Conservation (phyloP, 2,888 invertebrate genomes). For the Bimastos eiseni region DNA sequence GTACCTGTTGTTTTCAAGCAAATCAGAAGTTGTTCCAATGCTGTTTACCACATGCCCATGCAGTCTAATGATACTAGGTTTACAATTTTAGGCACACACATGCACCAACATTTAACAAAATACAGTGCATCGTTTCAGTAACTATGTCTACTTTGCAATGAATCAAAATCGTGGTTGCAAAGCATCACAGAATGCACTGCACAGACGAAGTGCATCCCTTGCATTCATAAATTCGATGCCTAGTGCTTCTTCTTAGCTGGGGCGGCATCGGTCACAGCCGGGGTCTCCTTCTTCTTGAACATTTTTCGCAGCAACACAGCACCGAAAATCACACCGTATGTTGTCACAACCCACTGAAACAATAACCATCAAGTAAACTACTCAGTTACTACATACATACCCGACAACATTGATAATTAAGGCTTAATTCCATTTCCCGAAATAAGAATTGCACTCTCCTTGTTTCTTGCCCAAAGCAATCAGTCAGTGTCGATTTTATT, state of each 20-base stretch:
- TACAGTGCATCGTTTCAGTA: neutral
- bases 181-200: neutral
- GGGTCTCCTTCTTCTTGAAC: slow-evolving; percentile 24
- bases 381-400: neutral
- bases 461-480: too few relatives aligned
- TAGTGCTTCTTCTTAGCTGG: slow-evolving; percentile 2
- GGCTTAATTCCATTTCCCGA: too few relatives aligned
- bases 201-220: neutral
- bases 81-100: neutral
- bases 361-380: neutral
- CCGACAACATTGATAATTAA: too few relatives aligned
- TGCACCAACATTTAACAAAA: neutral
- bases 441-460: too few relatives aligned
- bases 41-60: neutral
- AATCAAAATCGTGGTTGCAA: neutral
- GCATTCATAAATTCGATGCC: neutral
- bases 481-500: too few relatives aligned
- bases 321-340: slow-evolving; percentile 40
- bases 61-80: neutral
- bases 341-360: slow-evolving; percentile 39
- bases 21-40: neutral
- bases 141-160: neutral
- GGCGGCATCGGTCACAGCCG: slow-evolving; percentile 17
- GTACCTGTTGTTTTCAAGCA: neutral
- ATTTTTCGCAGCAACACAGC: slow-evolving; percentile 1